Evolutionary conservation across 2,888 invertebrate genomes (phyloP).

Genomic region (Euzetes globulus): DNA sequence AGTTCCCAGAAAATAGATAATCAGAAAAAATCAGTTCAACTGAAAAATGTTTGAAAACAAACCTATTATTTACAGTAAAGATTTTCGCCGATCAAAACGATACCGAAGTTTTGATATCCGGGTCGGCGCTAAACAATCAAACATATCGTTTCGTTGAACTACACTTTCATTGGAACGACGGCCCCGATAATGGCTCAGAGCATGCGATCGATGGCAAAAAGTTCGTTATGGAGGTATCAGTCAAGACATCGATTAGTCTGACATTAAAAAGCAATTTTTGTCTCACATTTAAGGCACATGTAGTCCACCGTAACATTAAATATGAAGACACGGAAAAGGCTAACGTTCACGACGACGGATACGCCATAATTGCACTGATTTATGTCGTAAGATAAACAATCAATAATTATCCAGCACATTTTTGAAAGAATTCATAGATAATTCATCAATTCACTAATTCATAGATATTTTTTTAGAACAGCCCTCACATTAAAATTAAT

Average conservation of each 20-base stretch:
- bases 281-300: slow-evolving; percentile 26
- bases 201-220: slow-evolving; percentile 33
- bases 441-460: too few relatives aligned
- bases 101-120: background rate
- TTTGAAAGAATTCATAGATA: too few relatives aligned
- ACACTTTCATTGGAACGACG: slow-evolving; percentile 33
- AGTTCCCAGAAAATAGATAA: background rate
- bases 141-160: slow-evolving; percentile 31
- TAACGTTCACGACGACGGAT: slow-evolving; percentile 15
- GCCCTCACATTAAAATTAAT: too few relatives aligned
- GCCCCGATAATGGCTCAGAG: slow-evolving; percentile 27
- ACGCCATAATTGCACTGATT: slow-evolving; percentile 21
- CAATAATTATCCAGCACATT: background rate
- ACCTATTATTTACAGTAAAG: background rate
- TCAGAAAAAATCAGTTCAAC: background rate
- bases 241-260: background rate
- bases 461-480: too few relatives aligned
- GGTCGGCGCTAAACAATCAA: slow-evolving; percentile 19
- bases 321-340: slow-evolving; percentile 23
- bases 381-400: background rate
- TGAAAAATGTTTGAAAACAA: background rate
- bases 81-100: slow-evolving; percentile 1
- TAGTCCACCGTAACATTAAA: slow-evolving; percentile 29
- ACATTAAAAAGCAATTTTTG: background rate
- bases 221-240: slow-evolving; percentile 32